Conservation (phyloP, 2,888 invertebrate species). For the Diaperis boleti region DNA sequence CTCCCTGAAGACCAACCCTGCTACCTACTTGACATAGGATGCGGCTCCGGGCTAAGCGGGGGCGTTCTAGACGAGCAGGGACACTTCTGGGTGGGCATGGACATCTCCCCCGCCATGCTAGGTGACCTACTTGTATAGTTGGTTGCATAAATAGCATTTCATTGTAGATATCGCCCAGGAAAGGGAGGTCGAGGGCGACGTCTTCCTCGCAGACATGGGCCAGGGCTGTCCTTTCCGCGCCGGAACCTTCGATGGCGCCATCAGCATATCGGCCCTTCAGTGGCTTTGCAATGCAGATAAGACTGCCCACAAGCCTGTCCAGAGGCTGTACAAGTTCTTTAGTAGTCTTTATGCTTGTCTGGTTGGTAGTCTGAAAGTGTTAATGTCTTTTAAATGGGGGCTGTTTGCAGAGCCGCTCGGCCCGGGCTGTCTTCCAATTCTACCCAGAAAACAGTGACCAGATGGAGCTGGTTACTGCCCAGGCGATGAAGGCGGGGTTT, state of each 20-base stretch:
- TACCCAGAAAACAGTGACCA: constrained; percentile 96
- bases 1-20: constrained; percentile 87
- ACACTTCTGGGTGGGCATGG: constrained; percentile 95
- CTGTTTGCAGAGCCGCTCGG: constrained; percentile 82
- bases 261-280: constrained; percentile 96
- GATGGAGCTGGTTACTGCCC: constrained; percentile 89
- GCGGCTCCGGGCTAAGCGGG: constrained; percentile 98
- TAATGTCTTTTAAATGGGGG: neutral
- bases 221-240: constrained; percentile 96
- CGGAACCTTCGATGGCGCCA: constrained; percentile 96
- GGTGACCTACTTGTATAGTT: no score
- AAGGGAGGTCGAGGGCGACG: constrained; percentile 92
- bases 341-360: constrained; percentile 89
- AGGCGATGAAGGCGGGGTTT: constrained; percentile 98
- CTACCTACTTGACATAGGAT: constrained; percentile 92
- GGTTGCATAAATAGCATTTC: constrained; percentile 28
- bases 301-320: constrained; percentile 87
- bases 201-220: constrained; percentile 93
- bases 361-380: constrained; percentile 59
- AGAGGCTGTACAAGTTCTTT: constrained; percentile 92
- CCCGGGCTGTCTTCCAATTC: constrained; percentile 97
- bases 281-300: constrained; percentile 99
- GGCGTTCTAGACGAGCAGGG: constrained; percentile 91
- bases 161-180: constrained; percentile 85
- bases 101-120: constrained; percentile 95